phyloP scores from a whole-genome alignment of 2,797 vertebrate species.

The Pseudochromis fuscus region DNA sequence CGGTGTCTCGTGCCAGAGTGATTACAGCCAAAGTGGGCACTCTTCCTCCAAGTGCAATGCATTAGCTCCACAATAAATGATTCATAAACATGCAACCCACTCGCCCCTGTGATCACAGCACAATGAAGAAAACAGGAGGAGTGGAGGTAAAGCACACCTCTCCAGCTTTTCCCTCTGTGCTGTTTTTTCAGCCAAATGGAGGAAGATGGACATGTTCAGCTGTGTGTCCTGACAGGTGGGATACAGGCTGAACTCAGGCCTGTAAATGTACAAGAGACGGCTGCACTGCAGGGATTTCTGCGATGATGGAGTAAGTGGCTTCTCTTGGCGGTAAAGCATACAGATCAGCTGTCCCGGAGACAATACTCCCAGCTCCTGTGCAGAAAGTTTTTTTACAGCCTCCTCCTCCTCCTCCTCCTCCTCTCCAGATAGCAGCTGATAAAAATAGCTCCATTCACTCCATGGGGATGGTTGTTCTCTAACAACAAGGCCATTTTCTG shows the following conservation, averaged over 20 bases:
- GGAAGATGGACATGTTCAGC: slow-evolving; percentile 80
- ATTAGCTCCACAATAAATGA: slow-evolving; percentile 77
- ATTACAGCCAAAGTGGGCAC: slow-evolving; percentile 71
- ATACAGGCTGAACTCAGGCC: slow-evolving; percentile 73
- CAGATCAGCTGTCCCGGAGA: slow-evolving; percentile 70
- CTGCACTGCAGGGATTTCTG: slow-evolving; percentile 78
- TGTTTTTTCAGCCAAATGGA: slow-evolving; percentile 62
- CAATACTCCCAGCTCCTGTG: slow-evolving; percentile 67
- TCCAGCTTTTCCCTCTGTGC: slow-evolving; percentile 39
- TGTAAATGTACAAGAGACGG: slow-evolving; percentile 76
- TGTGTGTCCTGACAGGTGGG: slow-evolving; percentile 78
- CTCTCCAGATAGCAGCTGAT: slow-evolving; percentile 64
- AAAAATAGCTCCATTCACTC: slow-evolving; percentile 73
- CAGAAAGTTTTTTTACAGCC: slow-evolving; percentile 30
- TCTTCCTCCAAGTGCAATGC: slow-evolving; percentile 72
- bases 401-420: background rate
- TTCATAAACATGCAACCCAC: slow-evolving; percentile 75
- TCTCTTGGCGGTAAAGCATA: slow-evolving; percentile 69
- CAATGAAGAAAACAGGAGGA: slow-evolving; percentile 47
- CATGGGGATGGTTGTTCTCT: slow-evolving; percentile 44
- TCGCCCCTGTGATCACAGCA: slow-evolving; percentile 71
- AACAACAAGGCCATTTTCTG: slow-evolving; percentile 59
- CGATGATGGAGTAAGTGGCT: slow-evolving; percentile 79
- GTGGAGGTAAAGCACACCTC: slow-evolving; percentile 55
- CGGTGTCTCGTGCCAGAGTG: slow-evolving; percentile 61